Base-by-base conservation (phyloP, 2,888 invertebrate genomes). In the Drymonia ruficornis region DNA sequence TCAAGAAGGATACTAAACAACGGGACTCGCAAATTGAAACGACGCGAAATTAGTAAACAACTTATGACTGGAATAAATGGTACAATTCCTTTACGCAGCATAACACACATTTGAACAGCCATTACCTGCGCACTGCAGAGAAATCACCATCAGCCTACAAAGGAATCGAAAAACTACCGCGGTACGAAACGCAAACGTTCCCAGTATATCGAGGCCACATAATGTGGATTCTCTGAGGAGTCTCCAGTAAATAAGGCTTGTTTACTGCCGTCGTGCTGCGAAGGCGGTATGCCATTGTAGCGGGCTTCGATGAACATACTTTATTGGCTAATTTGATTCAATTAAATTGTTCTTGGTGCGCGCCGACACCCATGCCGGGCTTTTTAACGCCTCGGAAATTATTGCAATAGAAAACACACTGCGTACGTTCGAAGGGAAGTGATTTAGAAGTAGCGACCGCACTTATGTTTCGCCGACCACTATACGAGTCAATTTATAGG, bases 301-400 rank as follows among this genome's bases (percentile, higher is more conserved):
- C 78, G 63, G 75, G 66, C 80, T 81, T 87, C 87, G 87, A 87
- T 82, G 78, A 66, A 74, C 72, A 70, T 80, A 87, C 77, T 92
- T 92, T 92, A 92, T 91, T 88, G 89, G 89, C 89, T 91, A 91
- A 91, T 91, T 91, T 91, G 86, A 87, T 91, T 89, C 91, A 91
- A 91, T 91, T 91, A 91, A 90, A 91, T 88, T 88, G 89, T 90
- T 89, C 84, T 74, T 74, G 76, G 72, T 78, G 80, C 78, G 72
- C 75, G 74, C 80, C 74, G 65, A 78, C 76, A 70, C 76, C 76
- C 70, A 55, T 54, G 65, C 64, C 72, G 61, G 69, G 73, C 70
- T 78, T 84, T 87, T 89, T 86, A 87, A 83, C 89, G 85, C 87
- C 80, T 84, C 62, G 76, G 68, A 83, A 88, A 82, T 88, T 87